These are phyloP conservation scores for Melopsittacus undulatus DNA, from an alignment of 2,797 vertebrate genomes.

Conservation along the genomic window DNA sequence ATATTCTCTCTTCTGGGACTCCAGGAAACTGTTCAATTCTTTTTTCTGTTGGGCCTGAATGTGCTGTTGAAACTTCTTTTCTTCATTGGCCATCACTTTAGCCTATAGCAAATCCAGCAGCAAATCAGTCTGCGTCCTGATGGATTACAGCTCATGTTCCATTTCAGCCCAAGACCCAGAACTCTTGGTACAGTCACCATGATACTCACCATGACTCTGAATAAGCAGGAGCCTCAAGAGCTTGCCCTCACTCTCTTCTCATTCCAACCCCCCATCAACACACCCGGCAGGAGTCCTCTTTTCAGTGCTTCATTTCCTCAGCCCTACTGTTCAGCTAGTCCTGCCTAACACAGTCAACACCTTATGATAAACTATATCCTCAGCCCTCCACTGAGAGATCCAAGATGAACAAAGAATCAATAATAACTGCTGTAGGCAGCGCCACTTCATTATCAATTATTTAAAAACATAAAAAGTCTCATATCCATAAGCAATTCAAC, in stretches of 20 bases:
- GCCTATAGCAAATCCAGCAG: constrained; percentile 76
- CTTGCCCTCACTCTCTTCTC: neutral
- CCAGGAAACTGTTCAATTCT: constrained; percentile 93
- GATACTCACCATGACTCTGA: neutral
- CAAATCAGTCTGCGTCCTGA: neutral
- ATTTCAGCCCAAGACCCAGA: neutral
- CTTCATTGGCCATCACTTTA: constrained; percentile 94
- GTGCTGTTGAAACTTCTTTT: constrained; percentile 99
- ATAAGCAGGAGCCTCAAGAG: neutral
- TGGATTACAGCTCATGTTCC: neutral
- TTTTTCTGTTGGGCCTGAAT: constrained; percentile 99
- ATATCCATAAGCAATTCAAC: neutral
- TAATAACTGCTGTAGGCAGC: neutral
- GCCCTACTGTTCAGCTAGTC: neutral
- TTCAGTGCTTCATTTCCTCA: neutral
- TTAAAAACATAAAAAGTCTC: constrained; percentile 8
- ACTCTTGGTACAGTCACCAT: neutral
- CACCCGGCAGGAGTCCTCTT: neutral
- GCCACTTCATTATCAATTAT: constrained; percentile 49
- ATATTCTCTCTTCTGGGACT: constrained; percentile 97
- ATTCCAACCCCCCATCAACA: neutral
- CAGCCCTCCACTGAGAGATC: neutral
- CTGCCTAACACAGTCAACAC: neutral
- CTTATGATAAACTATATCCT: neutral
- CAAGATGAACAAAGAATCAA: constrained; percentile 1